Conservation (phyloP, 1,140 invertebrate species). For the Pachypeltis micranthus region DNA sequence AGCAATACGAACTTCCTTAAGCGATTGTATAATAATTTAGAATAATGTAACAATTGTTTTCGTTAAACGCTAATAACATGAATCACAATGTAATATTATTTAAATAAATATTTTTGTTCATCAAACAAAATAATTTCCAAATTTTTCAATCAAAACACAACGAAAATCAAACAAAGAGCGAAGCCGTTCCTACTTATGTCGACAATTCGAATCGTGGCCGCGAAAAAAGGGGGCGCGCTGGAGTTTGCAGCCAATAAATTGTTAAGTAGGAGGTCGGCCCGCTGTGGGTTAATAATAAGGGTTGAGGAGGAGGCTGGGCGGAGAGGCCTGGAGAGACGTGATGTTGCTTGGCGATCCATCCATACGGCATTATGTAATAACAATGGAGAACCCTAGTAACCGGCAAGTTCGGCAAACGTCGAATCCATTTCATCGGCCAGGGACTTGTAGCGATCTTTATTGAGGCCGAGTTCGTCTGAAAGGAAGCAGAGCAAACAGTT, state of each 20-base stretch:
- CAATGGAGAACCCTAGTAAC: slow-evolving; percentile 52
- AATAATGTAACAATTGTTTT: background rate
- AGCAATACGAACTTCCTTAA: background rate
- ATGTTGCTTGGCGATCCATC: slow-evolving; percentile 9
- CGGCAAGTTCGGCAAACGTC: slow-evolving; percentile 80
- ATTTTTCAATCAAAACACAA: background rate
- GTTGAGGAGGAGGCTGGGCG: slow-evolving; percentile 4
- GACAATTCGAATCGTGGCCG: too few relatives aligned
- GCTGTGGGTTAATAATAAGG: background rate
- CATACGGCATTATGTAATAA: too few relatives aligned
- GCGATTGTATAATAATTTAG: background rate
- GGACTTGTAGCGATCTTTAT: slow-evolving; percentile 93
- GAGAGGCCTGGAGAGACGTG: background rate
- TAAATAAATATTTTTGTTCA: too few relatives aligned
- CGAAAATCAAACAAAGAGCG: background rate
- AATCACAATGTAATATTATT: background rate
- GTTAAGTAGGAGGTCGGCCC: too few relatives aligned
- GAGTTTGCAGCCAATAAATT: background rate
- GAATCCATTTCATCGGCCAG: slow-evolving; percentile 97
- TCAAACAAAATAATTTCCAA: background rate
- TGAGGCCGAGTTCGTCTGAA: slow-evolving; percentile 82
- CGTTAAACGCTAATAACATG: background rate
- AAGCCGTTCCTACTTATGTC: too few relatives aligned
- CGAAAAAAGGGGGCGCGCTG: background rate
- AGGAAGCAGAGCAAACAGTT: slow-evolving; percentile 12